Evolutionary conservation across 2,888 invertebrate genomes (phyloP).

Genomic region (Drosophila kokeensis): DNA sequence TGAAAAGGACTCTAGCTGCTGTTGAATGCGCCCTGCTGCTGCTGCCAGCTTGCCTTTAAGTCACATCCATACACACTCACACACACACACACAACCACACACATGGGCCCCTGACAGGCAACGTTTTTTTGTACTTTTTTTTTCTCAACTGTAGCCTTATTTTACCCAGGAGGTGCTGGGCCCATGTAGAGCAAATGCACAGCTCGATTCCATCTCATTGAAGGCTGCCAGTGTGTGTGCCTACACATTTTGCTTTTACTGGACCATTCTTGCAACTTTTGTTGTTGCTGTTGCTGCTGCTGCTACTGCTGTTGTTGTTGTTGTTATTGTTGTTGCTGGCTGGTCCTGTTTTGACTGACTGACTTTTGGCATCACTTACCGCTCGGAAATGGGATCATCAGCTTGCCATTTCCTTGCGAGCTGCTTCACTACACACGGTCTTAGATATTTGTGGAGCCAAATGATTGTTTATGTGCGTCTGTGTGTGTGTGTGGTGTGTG

Average conservation of each 20-base stretch:
- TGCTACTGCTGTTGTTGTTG: slow-evolving; percentile 16
- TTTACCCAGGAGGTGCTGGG: slow-evolving; percentile 57
- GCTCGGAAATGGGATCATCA: slow-evolving; percentile 84
- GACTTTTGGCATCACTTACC: slow-evolving; percentile 83
- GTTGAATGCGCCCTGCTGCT: slow-evolving; percentile 52
- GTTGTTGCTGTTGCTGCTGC: slow-evolving; percentile 19
- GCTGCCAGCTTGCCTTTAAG: slow-evolving; percentile 45
- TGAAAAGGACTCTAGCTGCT: slow-evolving; percentile 76
- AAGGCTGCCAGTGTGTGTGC: slow-evolving; percentile 57
- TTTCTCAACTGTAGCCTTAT: slow-evolving; percentile 55
- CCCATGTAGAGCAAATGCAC: slow-evolving; percentile 66
- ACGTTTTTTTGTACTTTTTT: slow-evolving; percentile 22
- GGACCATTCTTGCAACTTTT: slow-evolving; percentile 28
- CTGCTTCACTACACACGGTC: slow-evolving; percentile 74
- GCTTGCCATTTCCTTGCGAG: slow-evolving; percentile 82
- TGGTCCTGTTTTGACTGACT: slow-evolving; percentile 58
- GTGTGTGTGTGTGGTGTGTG: slow-evolving; percentile 1
- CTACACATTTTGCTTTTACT: slow-evolving; percentile 43
- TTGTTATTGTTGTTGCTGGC: slow-evolving; percentile 26
- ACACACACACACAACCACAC: slow-evolving; percentile 20
- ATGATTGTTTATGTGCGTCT: slow-evolving; percentile 75
- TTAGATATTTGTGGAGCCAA: slow-evolving; percentile 67
- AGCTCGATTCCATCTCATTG: slow-evolving; percentile 75
- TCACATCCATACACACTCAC: slow-evolving; percentile 24
- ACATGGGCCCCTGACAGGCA: slow-evolving; percentile 25